phyloP scores from a whole-genome alignment of 23 tunicate genomes.

The Trididemnum miniatum region DNA sequence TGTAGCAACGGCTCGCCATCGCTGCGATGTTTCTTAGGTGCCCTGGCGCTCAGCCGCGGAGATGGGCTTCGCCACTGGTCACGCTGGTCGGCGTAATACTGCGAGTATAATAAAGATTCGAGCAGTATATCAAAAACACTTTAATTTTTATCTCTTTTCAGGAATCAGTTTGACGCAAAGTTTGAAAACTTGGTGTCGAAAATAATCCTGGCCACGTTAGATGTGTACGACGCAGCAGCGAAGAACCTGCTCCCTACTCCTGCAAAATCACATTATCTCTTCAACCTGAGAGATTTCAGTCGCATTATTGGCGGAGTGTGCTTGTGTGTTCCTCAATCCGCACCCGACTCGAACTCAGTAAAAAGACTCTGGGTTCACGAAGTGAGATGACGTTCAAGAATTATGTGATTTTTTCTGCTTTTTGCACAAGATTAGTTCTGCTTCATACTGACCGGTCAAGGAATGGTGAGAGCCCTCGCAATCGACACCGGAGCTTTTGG shows the following conservation, averaged over 20 bases:
- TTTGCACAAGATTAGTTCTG: too few relatives aligned
- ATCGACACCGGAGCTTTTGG: too few relatives aligned
- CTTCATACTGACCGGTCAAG: too few relatives aligned
- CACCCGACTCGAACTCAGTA: constrained; percentile 45
- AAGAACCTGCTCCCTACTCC: constrained; percentile 96
- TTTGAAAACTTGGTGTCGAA: constrained; percentile 36
- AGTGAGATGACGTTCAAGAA: too few relatives aligned
- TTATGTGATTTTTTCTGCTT: too few relatives aligned
- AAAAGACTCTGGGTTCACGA: constrained; percentile 71
- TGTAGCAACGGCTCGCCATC: too few relatives aligned
- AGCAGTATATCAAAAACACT: neutral
- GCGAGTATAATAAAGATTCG: too few relatives aligned
- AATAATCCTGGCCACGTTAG: constrained; percentile 38
- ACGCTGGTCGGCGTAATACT: too few relatives aligned
- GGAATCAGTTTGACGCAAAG: constrained; percentile 45
- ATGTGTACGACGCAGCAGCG: constrained; percentile 63
- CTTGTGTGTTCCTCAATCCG: constrained; percentile 78
- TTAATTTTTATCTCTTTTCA: neutral
- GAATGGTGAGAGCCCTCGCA: too few relatives aligned
- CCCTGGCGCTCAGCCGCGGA: too few relatives aligned
- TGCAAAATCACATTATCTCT: constrained; percentile 94
- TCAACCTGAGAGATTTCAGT: constrained; percentile 90
- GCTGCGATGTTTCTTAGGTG: too few relatives aligned
- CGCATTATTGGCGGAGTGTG: constrained; percentile 94
- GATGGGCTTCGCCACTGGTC: too few relatives aligned